These are phyloP conservation scores for Scortum barcoo DNA, from an alignment of 2,113 vertebrate genomes.

Conservation along the genomic window DNA sequence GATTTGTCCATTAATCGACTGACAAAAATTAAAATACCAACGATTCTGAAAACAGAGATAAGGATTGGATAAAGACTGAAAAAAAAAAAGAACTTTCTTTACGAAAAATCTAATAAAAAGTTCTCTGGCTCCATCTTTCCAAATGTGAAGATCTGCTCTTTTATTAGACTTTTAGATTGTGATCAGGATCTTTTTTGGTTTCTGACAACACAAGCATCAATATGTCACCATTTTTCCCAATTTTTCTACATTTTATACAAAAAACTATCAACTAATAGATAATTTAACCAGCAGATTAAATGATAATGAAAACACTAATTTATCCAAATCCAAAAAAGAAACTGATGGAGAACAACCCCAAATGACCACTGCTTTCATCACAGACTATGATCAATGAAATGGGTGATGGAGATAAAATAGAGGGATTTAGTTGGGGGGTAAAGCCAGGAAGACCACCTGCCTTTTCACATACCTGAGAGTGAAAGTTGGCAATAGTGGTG, in stretches of 20 bases:
- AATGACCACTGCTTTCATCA: neutral
- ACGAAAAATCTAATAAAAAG: neutral
- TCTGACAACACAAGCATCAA: neutral
- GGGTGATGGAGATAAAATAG: neutral
- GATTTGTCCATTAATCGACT: neutral
- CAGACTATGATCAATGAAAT: neutral
- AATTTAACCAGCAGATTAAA: neutral
- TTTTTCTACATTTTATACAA: neutral
- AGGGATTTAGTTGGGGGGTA: neutral
- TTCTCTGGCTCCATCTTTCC: neutral
- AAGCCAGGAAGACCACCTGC: no score
- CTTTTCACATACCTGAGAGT: conserved; percentile 89
- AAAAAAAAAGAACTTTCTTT: no score
- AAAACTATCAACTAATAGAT: neutral
- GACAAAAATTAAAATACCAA: no score
- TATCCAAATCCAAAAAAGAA: neutral
- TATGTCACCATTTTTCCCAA: neutral
- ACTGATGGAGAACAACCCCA: neutral
- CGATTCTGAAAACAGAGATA: no score
- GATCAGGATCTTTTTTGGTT: neutral
- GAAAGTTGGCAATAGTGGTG: conserved; percentile 97
- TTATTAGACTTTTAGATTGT: neutral
- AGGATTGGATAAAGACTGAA: no score
- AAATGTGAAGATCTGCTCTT: neutral
- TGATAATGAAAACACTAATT: neutral